Base-by-base conservation (phyloP, 2,797 vertebrate genomes). In the Hafferia zeledoni region DNA sequence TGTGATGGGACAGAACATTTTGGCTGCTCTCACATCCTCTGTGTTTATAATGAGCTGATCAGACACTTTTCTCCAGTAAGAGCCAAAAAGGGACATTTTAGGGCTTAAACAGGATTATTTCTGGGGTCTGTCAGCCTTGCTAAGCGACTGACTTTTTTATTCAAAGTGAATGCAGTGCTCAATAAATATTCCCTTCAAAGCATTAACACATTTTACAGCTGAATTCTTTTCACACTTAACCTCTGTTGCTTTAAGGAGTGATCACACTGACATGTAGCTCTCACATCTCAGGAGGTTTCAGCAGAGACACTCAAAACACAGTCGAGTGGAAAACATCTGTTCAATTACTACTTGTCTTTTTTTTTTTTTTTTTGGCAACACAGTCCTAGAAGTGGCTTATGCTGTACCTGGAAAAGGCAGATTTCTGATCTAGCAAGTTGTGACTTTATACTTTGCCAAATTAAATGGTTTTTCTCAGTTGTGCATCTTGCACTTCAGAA, bases 221-320 rank as follows among this genome's bases (percentile, higher is more conserved):
- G 69, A 88, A 37, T 78, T 93, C 56, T 91, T 93, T 78, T 87
- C 76, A 78, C 87, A 30, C 50, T 93, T 78, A 94, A 92, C 37
- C 49, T 71, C 80, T 43, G 71, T 41, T 68, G 74, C 81, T 77
- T 59, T 57, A 64, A 74, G 63, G 24, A 46, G 44, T n/a, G 27
- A 60, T 79, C 59, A 59, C 28, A 57, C 33, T 89, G 35, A 91
- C 87, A 39, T 64, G 93, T 15, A 76, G 67, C 44, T 71, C 93
- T 93, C 19, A 6, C 74, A 61, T 95, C 84, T 84, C 79, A 27
- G 5, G n/a, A 76, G 91, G 91, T 63, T 96, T 88, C 69, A 87
- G 85, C 87, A 43, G 56, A 76, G 67, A 76, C 30, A 71, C 25
- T 65, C 52, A 27, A 78, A 83, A 71, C 8, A 59, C 28, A 65